phyloP scores from a whole-genome alignment of 1,140 invertebrate species.

The Zeugodacus cucurbitae region DNA sequence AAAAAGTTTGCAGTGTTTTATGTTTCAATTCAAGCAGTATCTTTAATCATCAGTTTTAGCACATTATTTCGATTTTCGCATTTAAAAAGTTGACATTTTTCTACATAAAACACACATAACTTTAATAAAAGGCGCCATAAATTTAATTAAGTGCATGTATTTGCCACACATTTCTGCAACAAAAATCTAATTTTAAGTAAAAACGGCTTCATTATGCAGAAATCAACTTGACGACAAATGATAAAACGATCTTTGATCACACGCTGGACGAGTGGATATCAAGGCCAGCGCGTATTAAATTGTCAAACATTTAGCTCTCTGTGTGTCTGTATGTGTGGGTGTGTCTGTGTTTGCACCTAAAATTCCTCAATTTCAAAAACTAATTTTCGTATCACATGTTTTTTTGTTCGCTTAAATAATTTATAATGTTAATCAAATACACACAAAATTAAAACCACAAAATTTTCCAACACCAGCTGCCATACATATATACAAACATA shows the following conservation, averaged over 20 bases:
- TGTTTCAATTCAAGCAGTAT: not conserved
- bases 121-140: not conserved
- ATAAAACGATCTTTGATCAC: conserved; percentile 10
- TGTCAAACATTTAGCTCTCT: not conserved
- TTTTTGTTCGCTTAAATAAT: not conserved
- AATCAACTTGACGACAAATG: not conserved
- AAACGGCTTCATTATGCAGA: not conserved
- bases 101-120: not conserved
- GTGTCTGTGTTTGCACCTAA: not conserved
- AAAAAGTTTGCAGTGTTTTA: not conserved
- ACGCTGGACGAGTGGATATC: not conserved
- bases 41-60: not conserved
- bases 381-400: not conserved
- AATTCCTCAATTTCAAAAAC: not conserved
- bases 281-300: not conserved
- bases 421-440: not conserved
- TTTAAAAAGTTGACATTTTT: not conserved
- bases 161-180: not conserved
- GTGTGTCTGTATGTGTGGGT: not conserved
- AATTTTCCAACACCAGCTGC: not conserved
- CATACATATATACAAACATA: not conserved
- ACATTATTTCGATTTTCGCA: not conserved
- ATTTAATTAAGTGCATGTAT: not conserved
- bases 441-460: not conserved
- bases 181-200: not conserved